Conservation (phyloP, 1,140 invertebrate species). For the Steinernema feltiae region DNA sequence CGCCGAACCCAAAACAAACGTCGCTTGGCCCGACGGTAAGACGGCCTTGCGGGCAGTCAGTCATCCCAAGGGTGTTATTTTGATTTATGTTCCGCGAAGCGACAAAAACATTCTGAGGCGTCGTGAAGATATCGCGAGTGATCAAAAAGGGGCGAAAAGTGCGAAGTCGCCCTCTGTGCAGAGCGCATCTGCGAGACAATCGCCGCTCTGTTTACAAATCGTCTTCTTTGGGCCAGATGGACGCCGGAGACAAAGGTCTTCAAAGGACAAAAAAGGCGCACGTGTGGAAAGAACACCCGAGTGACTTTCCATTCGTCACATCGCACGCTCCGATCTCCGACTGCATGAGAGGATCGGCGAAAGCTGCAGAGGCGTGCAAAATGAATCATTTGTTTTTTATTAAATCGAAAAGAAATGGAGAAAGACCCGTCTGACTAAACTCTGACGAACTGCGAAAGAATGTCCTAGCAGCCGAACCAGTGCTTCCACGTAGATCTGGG, state of each 20-base stretch:
- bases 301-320: too few species aligned
- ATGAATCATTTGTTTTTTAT: neutral
- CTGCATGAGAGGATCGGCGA: too few species aligned
- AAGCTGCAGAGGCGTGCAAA: neutral
- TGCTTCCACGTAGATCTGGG: neutral
- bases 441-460: neutral
- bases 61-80: slow-evolving; percentile 5
- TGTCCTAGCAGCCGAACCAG: neutral
- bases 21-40: neutral
- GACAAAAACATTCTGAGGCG: neutral
- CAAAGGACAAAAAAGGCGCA: neutral
- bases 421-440: neutral
- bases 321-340: too few species aligned
- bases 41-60: neutral
- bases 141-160: neutral
- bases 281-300: too few species aligned
- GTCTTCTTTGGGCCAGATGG: neutral
- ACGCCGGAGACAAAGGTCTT: neutral
- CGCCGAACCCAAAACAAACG: neutral
- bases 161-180: neutral
- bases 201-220: neutral
- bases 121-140: neutral
- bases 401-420: neutral
- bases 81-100: neutral
- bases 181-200: neutral